Evolutionary conservation across 2,797 vertebrate species (phyloP).

Genomic region (Anabas testudineus): DNA sequence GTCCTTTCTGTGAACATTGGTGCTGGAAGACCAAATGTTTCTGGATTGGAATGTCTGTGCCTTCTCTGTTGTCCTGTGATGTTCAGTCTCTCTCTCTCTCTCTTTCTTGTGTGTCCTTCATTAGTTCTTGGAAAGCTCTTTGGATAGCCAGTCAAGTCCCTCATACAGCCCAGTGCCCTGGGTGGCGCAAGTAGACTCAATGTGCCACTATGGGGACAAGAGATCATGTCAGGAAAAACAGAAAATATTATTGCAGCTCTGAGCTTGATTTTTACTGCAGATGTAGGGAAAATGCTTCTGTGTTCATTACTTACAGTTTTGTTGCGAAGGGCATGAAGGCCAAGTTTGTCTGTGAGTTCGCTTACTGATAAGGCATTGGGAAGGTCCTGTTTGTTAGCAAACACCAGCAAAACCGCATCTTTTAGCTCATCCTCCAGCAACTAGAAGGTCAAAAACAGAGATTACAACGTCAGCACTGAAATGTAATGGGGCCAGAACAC

Average conservation of each 20-base stretch:
- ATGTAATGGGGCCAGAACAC: background rate
- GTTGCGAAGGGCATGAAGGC: constrained; percentile 84
- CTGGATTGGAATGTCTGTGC: constrained; percentile 63
- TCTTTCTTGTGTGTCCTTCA: constrained; percentile 47
- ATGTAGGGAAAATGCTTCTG: background rate
- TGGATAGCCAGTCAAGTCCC: constrained; percentile 92
- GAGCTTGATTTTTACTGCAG: background rate
- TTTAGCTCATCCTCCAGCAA: constrained; percentile 91
- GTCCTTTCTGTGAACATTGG: constrained; percentile 61
- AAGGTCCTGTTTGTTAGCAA: constrained; percentile 95
- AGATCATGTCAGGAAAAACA: background rate
- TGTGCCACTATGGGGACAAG: constrained; percentile 85
- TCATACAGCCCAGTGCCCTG: constrained; percentile 91
- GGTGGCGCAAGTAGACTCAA: constrained; percentile 90
- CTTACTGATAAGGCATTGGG: constrained; percentile 90
- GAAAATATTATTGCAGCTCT: background rate
- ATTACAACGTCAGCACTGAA: background rate
- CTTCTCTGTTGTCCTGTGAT: constrained; percentile 49
- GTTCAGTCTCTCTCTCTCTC: constrained; percentile 45
- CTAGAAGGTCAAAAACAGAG: constrained; percentile 65
- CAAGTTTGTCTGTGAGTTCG: constrained; percentile 90
- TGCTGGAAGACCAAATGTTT: constrained; percentile 59
- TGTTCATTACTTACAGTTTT: constrained; percentile 82
- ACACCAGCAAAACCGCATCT: constrained; percentile 90
- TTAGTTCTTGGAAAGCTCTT: constrained; percentile 85